Evolutionary conservation across 2,888 invertebrate genomes (phyloP).

Genomic region (Griposia aprilina): DNA sequence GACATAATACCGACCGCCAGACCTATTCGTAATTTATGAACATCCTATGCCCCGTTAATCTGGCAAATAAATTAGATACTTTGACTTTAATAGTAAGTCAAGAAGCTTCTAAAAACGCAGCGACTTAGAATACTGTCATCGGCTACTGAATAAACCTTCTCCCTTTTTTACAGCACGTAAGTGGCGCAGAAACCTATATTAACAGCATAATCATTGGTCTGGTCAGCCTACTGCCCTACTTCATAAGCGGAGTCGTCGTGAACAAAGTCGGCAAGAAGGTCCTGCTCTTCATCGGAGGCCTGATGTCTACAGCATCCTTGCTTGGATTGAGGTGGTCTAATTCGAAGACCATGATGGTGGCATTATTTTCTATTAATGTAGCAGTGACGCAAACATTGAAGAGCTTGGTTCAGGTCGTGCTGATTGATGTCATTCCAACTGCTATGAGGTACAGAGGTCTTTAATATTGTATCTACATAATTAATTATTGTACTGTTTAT

Average conservation of each 20-base stretch:
- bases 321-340: slow-evolving; percentile 76
- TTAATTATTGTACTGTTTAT: neutral
- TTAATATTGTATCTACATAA: neutral
- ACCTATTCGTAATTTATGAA: too few relatives aligned
- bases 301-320: slow-evolving; percentile 67
- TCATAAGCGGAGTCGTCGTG: slow-evolving; percentile 69
- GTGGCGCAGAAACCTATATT: slow-evolving; percentile 67
- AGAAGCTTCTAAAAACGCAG: neutral
- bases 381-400: slow-evolving; percentile 76
- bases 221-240: slow-evolving; percentile 68
- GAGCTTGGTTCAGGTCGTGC: slow-evolving; percentile 72
- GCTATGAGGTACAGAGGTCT: slow-evolving; percentile 71
- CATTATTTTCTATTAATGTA: slow-evolving; percentile 75
- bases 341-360: slow-evolving; percentile 74
- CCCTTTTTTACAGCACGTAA: slow-evolving; percentile 50
- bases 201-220: slow-evolving; percentile 74
- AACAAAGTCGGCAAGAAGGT: slow-evolving; percentile 76
- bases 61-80: too few relatives aligned
- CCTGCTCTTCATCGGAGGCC: slow-evolving; percentile 68
- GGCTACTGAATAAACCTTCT: neutral
- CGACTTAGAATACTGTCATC: neutral
- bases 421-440: slow-evolving; percentile 79
- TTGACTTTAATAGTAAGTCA: too few relatives aligned
- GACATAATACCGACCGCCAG: too few relatives aligned
- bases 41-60: too few relatives aligned